phyloP scores from a whole-genome alignment of 2,113 vertebrate genomes.

The Acanthisitta chloris region DNA sequence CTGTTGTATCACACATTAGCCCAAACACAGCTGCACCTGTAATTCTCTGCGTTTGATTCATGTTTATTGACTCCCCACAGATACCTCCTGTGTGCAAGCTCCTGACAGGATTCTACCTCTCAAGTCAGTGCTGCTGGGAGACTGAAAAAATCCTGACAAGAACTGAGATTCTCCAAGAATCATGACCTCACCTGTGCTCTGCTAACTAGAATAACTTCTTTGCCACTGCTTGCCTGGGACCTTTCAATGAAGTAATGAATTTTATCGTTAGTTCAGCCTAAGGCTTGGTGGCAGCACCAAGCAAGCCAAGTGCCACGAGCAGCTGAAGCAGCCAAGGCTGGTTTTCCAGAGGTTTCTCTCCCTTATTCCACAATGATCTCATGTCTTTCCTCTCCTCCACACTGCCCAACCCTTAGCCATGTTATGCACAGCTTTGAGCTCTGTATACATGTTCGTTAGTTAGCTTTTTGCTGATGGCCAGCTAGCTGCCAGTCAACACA shows the following conservation, averaged over 20 bases:
- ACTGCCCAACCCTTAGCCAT: neutral
- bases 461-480: neutral
- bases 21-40: neutral
- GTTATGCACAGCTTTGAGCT: rapidly evolving
- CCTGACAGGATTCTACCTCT: neutral
- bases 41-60: no score
- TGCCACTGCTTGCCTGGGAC: neutral
- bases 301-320: neutral
- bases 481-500: neutral
- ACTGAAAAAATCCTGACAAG: neutral
- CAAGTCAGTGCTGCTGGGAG: neutral
- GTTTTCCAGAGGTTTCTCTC: neutral
- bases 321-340: neutral
- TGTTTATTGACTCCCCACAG: neutral
- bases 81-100: neutral
- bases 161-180: neutral
- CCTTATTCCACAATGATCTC: neutral
- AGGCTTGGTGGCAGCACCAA: neutral
- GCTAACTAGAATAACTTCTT: neutral
- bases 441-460: rapidly evolving
- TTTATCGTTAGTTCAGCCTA: neutral
- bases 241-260: neutral
- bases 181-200: neutral
- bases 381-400: neutral
- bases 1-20: rapidly evolving